phyloP scores from a whole-genome alignment of 2,113 vertebrate species.

The Clarias batrachus region DNA sequence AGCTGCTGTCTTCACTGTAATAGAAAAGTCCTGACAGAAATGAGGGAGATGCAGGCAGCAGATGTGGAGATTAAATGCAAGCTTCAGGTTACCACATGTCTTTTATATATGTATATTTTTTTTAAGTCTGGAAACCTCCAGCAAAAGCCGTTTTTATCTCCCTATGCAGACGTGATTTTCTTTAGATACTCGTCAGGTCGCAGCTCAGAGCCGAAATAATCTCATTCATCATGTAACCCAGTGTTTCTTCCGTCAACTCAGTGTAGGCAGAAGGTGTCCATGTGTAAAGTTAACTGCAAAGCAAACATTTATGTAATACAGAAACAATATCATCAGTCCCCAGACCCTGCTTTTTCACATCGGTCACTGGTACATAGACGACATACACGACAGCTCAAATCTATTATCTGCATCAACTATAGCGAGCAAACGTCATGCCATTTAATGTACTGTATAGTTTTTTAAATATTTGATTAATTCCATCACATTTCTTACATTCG shows the following conservation, averaged over 20 bases:
- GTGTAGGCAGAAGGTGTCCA: background rate
- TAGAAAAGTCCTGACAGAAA: background rate
- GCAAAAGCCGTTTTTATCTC: conserved; percentile 22
- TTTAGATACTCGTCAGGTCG: background rate
- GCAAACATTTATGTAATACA: background rate
- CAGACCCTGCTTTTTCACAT: background rate
- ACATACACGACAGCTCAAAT: background rate
- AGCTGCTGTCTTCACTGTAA: background rate
- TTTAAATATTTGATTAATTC: background rate
- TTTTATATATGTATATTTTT: too few species aligned
- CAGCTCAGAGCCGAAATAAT: background rate
- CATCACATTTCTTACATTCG: background rate
- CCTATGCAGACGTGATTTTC: conserved; percentile 8
- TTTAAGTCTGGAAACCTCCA: conserved; percentile 6
- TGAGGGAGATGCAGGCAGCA: background rate
- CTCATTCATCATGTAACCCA: background rate
- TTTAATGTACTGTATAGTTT: background rate
- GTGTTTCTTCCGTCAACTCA: background rate
- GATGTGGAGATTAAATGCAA: conserved; percentile 39
- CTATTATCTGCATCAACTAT: background rate
- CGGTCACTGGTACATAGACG: background rate
- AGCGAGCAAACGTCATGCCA: background rate
- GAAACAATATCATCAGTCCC: background rate
- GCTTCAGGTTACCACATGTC: conserved; percentile 24
- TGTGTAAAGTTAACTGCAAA: background rate